Evolutionary conservation across 2,888 invertebrate genomes (phyloP).

Genomic region (Nomada lathburiana): DNA sequence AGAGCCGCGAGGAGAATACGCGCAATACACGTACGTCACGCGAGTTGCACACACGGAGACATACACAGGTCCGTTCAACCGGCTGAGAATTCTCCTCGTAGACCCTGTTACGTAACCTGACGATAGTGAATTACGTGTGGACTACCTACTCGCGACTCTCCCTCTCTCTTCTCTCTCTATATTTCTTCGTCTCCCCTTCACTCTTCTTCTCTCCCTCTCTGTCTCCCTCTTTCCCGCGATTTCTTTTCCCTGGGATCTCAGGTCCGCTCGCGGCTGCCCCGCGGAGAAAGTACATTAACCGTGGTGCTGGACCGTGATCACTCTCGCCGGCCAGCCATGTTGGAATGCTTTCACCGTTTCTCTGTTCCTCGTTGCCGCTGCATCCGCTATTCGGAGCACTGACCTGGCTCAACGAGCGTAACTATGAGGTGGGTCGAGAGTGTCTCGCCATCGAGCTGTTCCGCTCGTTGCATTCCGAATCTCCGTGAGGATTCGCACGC

Average conservation of each 20-base stretch:
- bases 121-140: slow-evolving; percentile 74
- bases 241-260: slow-evolving; percentile 64
- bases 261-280: slow-evolving; percentile 31
- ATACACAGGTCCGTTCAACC: slow-evolving; percentile 46
- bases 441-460: slow-evolving; percentile 15
- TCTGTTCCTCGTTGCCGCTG: slow-evolving; percentile 46
- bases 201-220: slow-evolving; percentile 41
- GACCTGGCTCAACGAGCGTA: slow-evolving; percentile 75
- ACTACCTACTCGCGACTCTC: slow-evolving; percentile 65
- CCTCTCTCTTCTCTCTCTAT: slow-evolving; percentile 37
- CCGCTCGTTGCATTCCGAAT: slow-evolving; percentile 25
- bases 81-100: slow-evolving; percentile 65
- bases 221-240: slow-evolving; percentile 50
- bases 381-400: slow-evolving; percentile 70
- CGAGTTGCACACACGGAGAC: not conserved
- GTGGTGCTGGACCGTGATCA: slow-evolving; percentile 72
- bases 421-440: slow-evolving; percentile 38
- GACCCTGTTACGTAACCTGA: slow-evolving; percentile 72
- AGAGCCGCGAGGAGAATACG: not conserved
- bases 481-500: slow-evolving; percentile 4
- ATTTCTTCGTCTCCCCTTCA: slow-evolving; percentile 46
- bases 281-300: slow-evolving; percentile 74
- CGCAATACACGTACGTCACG: slow-evolving; percentile 36
- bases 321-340: slow-evolving; percentile 68
- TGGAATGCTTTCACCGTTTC: slow-evolving; percentile 74